phyloP scores from a whole-genome alignment of 2,113 vertebrate species.

The Synchiropus splendidus region DNA sequence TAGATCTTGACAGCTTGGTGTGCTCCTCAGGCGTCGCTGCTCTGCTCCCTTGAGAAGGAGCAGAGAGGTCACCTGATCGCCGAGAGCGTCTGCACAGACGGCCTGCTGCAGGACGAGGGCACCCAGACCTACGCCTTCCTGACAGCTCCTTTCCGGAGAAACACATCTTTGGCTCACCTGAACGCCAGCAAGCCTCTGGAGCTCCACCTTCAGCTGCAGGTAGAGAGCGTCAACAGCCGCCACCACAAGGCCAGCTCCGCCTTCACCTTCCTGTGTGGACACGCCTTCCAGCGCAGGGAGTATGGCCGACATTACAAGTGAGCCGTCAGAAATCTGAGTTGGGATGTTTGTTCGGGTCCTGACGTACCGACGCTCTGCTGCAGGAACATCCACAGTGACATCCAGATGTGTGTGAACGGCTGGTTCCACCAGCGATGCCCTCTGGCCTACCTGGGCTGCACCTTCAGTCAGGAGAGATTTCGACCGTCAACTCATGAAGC shows the following conservation, averaged over 20 bases:
- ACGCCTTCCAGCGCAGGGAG: constrained; percentile 84
- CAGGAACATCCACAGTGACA: constrained; percentile 84
- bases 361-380: neutral
- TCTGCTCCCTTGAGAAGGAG: constrained; percentile 88
- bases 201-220: constrained; percentile 79
- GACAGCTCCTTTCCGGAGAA: constrained; percentile 71
- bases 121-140: constrained; percentile 88
- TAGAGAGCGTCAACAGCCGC: constrained; percentile 78
- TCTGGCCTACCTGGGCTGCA: constrained; percentile 86
- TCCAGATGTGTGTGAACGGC: constrained; percentile 79
- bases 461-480: constrained; percentile 80
- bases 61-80: constrained; percentile 84
- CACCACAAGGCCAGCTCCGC: constrained; percentile 86
- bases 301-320: constrained; percentile 80
- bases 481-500: constrained; percentile 74
- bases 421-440: constrained; percentile 96
- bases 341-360: too few relatives aligned
- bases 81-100: constrained; percentile 70
- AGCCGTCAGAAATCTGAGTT: neutral
- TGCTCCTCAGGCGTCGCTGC: constrained; percentile 66
- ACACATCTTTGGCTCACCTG: constrained; percentile 71
- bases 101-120: constrained; percentile 76
- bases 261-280: constrained; percentile 86
- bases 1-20: too few relatives aligned
- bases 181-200: constrained; percentile 49